Percentiles rank a stretch among this genome's conserved stretches.
Evolutionary conservation across 23 tunicate species (phyloP).

Genomic region (Trididemnum miniatum): DNA sequence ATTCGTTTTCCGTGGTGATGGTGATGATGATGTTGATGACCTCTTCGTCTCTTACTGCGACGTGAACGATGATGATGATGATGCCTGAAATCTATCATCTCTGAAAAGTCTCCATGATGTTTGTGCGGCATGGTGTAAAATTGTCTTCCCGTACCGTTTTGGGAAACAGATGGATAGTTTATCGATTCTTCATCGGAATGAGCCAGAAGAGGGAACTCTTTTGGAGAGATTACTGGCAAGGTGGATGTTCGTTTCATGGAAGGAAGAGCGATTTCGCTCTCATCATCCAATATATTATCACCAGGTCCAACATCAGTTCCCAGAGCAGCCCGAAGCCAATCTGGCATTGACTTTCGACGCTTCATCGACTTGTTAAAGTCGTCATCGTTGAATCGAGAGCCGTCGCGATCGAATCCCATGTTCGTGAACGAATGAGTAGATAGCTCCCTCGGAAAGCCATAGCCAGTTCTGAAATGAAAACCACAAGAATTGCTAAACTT

Average conservation of each 20-base stretch:
- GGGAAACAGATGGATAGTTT: conserved; percentile 83
- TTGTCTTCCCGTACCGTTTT: conserved; percentile 30
- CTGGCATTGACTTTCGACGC: conserved; percentile 77
- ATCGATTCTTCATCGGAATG: conserved; percentile 86
- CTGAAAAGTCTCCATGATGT: background rate
- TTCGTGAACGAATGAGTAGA: conserved; percentile 22
- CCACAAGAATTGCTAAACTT: background rate
- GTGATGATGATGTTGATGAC: conserved; percentile 35
- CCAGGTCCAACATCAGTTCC: conserved; percentile 54
- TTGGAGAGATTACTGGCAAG: conserved; percentile 37
- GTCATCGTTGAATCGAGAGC: conserved; percentile 27
- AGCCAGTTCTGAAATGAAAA: conserved; percentile 27
- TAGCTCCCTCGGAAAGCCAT: conserved; percentile 55
- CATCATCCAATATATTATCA: conserved; percentile 42
- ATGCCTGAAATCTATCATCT: background rate
- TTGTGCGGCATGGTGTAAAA: conserved; percentile 4
- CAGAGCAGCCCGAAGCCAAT: conserved; percentile 87
- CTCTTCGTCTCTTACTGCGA: conserved; percentile 29
- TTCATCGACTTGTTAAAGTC: conserved; percentile 22
- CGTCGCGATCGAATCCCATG: conserved; percentile 29
- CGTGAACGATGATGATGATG: conserved; percentile 33
- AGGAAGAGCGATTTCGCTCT: conserved; percentile 30
- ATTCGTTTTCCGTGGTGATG: conserved; percentile 38
- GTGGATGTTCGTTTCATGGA: conserved; percentile 36
- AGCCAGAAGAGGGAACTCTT: conserved; percentile 83